Conservation (phyloP, 2,113 vertebrate genomes). For the Aramus guarauna region DNA sequence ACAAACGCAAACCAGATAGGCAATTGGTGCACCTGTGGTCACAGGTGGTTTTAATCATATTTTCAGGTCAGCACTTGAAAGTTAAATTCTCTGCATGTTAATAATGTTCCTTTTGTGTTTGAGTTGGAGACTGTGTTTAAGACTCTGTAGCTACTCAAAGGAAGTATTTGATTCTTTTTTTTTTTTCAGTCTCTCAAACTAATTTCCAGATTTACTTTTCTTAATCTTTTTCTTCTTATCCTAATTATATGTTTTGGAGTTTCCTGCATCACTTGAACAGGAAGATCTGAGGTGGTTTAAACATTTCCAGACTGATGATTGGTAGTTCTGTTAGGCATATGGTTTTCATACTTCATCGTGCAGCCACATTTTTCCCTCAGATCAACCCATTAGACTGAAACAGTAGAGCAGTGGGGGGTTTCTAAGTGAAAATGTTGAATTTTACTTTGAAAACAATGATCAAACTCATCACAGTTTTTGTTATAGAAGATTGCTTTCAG, state of each 20-base stretch:
- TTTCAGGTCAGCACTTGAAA: too few species aligned
- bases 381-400: background rate
- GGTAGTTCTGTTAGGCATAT: background rate
- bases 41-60: too few species aligned
- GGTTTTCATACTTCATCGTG: background rate
- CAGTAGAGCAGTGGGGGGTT: background rate
- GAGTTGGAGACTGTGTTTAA: background rate
- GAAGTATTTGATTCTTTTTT: background rate
- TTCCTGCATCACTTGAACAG: background rate
- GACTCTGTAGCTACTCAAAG: background rate
- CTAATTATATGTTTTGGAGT: background rate
- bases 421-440: background rate
- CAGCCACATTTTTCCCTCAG: background rate
- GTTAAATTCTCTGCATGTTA: too few species aligned
- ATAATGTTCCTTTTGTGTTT: background rate
- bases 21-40: too few species aligned
- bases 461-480: background rate
- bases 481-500: background rate
- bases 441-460: background rate
- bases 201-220: background rate
- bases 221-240: background rate
- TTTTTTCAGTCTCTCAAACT: background rate
- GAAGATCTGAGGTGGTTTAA: background rate
- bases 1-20: too few species aligned
- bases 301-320: background rate